Base-by-base conservation (phyloP, 2,113 vertebrate species). In the Tupaia tana region DNA sequence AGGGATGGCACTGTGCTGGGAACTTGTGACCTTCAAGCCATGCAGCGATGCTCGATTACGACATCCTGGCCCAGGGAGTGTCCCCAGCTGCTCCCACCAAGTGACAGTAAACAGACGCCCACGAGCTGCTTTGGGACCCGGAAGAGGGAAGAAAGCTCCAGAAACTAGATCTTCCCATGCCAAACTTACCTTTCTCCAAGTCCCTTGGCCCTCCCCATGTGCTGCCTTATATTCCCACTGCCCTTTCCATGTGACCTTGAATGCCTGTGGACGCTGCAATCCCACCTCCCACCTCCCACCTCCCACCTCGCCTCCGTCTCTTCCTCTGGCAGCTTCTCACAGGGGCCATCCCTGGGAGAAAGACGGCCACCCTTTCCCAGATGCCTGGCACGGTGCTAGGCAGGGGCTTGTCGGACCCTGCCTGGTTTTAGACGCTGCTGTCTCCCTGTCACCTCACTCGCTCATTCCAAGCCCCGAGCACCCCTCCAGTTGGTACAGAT, bases 61-160 rank as follows among this genome's bases (percentile, higher is more conserved):
- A 71, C 79, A 94, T 77, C 52, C 43, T 61, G 31, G 6, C 52
- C 89, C 61, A 19, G 63, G 64, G 67, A 14, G 9, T 61, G 34
- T 90, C 69, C 85, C 66, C 34, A 88, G 83, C 29, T 15, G 0
- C 66, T 77, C 80, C 86, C 14, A 2, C 52, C 70, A 75, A 64
- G 71, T 77, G 84, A 91, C 25, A 77, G 77, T 54, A 79, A 78
- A 77, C n/a, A 84, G 89, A 91, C 1, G 0, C 52, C 81, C 19
- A 87, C 63, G 64, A 93, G 61, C 64, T 85, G 61, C 78, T 77
- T 77, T 70, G 85, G 43, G 58, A 84, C 71, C 59, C 0, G 22
- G 73, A 58, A 93, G 69, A 93, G 63, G 34, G 56, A 78, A 90
- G 86, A 89, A 81, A 43, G 2, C 25, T 75, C 86, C 54, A 73